phyloP scores from a whole-genome alignment of 1,140 invertebrate genomes.

The Phthorimaea operculella region DNA sequence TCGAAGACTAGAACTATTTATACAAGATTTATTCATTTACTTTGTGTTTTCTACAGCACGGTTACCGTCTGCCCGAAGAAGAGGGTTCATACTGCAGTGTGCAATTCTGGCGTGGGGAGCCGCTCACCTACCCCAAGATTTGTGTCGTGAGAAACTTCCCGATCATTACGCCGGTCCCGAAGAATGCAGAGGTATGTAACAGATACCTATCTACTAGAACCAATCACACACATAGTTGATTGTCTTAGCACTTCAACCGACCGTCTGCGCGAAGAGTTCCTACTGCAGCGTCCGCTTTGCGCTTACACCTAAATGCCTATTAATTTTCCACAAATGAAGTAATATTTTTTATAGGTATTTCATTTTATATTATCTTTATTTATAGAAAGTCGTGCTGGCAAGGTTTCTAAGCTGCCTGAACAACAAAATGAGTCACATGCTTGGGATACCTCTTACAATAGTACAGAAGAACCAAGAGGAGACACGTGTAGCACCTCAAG shows the following conservation, averaged over 20 bases:
- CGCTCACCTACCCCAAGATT: constrained; percentile 55
- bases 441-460: constrained; percentile 26
- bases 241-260: no score
- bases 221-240: no score
- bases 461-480: constrained; percentile 2
- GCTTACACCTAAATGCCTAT: no score
- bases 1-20: no score
- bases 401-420: constrained; percentile 42
- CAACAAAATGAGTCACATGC: constrained; percentile 32
- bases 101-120: constrained; percentile 53
- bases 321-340: no score
- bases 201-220: no score
- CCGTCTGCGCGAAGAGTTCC: no score
- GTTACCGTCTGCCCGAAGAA: constrained; percentile 60
- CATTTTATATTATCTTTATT: constrained; percentile 11
- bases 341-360: no score
- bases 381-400: constrained; percentile 25
- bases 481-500: no score
- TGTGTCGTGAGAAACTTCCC: constrained; percentile 51
- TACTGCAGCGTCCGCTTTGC: no score
- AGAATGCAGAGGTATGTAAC: constrained; percentile 35
- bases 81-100: constrained; percentile 49
- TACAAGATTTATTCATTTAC: no score
- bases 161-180: constrained; percentile 43
- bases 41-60: constrained; percentile 48